phyloP scores from a whole-genome alignment of 2,888 invertebrate genomes.

The Aradus depressus region DNA sequence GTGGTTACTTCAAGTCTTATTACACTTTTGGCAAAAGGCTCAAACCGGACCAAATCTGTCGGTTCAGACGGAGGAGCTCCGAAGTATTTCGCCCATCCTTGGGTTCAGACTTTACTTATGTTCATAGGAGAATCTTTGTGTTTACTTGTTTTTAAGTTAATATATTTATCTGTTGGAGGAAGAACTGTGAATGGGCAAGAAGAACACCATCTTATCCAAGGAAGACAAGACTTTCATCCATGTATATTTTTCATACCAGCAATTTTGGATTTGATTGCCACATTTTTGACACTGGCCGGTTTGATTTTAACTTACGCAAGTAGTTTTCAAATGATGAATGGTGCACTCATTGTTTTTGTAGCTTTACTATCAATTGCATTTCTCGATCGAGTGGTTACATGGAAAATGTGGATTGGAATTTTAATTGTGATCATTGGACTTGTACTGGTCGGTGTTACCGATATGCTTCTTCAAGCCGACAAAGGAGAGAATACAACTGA shows the following conservation, averaged over 20 bases:
- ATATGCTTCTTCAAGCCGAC: too few relatives aligned
- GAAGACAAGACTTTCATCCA: conserved; percentile 65
- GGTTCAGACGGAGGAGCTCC: conserved; percentile 62
- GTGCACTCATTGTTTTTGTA: too few relatives aligned
- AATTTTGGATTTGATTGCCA: conserved; percentile 77
- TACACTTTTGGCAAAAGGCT: conserved; percentile 81
- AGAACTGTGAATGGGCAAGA: too few relatives aligned
- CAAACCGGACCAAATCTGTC: conserved; percentile 55
- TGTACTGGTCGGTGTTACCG: too few relatives aligned
- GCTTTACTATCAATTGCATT: too few relatives aligned
- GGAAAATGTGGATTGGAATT: too few relatives aligned
- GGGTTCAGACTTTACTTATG: conserved; percentile 82
- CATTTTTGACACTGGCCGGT: conserved; percentile 83
- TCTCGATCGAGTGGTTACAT: too few relatives aligned
- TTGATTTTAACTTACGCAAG: conserved; percentile 83
- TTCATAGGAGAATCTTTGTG: conserved; percentile 86
- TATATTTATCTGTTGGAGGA: conserved; percentile 45
- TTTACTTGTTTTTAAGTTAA: conserved; percentile 60
- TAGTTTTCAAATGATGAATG: conserved; percentile 94
- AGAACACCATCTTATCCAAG: conserved; percentile 51
- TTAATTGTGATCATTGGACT: too few relatives aligned
- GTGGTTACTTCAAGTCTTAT: conserved; percentile 79
- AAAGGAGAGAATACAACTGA: too few relatives aligned
- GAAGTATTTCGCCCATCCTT: conserved; percentile 85
- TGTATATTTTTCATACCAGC: conserved; percentile 74